Evolutionary conservation across 2,888 invertebrate genomes (phyloP).

Genomic region (Stictocephala bisonia): DNA sequence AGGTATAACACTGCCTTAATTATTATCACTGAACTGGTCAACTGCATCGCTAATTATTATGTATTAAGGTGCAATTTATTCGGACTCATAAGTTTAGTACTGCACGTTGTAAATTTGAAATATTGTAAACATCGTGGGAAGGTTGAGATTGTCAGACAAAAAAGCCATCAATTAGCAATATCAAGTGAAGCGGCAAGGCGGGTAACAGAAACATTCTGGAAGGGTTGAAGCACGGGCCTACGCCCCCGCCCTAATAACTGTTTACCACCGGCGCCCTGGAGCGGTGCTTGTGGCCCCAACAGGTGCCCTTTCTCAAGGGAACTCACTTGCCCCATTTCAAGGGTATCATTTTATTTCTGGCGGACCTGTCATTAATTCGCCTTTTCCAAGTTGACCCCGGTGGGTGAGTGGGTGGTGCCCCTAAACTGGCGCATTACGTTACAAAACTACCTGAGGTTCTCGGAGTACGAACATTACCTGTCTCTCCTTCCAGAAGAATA

Average conservation of each 20-base stretch:
- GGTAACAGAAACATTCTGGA: too few relatives aligned
- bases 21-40: too few relatives aligned
- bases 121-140: too few relatives aligned
- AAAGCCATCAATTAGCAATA: too few relatives aligned
- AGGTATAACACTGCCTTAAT: too few relatives aligned
- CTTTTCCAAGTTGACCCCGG: slow-evolving; percentile 27
- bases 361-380: slow-evolving; percentile 40
- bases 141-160: too few relatives aligned
- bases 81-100: too few relatives aligned
- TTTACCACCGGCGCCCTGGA: slow-evolving; percentile 6
- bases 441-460: neutral
- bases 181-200: too few relatives aligned
- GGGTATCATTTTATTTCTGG: slow-evolving; percentile 40
- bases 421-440: neutral
- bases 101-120: too few relatives aligned
- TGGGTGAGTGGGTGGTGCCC: neutral
- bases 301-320: slow-evolving; percentile 39
- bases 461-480: neutral
- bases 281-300: slow-evolving; percentile 22
- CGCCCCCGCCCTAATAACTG: slow-evolving; percentile 10
- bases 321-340: slow-evolving; percentile 34
- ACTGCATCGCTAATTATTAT: too few relatives aligned
- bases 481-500: neutral
- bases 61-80: too few relatives aligned
- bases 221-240: neutral